These are phyloP conservation scores for Ruditapes philippinarum DNA, from an alignment of 1,140 invertebrate genomes.

Conservation along the genomic window DNA sequence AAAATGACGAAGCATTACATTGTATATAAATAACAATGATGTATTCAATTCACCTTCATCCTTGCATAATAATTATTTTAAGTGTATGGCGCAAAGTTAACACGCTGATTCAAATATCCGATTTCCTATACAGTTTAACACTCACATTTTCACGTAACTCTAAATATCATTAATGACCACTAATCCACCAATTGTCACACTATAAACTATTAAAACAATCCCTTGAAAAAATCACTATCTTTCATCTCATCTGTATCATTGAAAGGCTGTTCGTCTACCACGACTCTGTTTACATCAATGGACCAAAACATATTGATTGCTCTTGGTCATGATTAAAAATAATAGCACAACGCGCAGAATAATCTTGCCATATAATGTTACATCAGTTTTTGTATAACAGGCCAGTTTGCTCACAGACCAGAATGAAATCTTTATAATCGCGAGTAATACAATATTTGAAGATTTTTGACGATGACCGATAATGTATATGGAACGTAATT, in stretches of 20 bases:
- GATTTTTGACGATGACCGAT: background rate
- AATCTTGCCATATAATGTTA: background rate
- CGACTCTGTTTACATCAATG: slow-evolving; percentile 10
- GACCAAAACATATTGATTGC: slow-evolving; percentile 26
- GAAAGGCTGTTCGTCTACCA: background rate
- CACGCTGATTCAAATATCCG: too few relatives aligned
- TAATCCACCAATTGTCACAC: background rate
- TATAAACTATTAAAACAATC: background rate
- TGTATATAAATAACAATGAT: too few relatives aligned
- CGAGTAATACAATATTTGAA: background rate
- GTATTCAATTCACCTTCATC: too few relatives aligned
- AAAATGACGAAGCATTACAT: too few relatives aligned
- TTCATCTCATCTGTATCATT: background rate
- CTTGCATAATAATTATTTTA: too few relatives aligned
- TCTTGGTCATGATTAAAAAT: slow-evolving; percentile 20
- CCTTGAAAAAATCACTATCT: background rate
- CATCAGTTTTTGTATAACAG: background rate
- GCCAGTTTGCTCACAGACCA: background rate
- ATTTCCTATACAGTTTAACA: too few relatives aligned
- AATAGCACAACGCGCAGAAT: background rate
- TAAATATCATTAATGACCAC: too few relatives aligned
- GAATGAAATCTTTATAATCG: background rate
- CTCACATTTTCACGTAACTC: too few relatives aligned
- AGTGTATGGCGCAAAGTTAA: too few relatives aligned
- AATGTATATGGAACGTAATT: background rate